Evolutionary conservation across 2,797 vertebrate genomes (phyloP).

Genomic region (Pelochelys cantorii): DNA sequence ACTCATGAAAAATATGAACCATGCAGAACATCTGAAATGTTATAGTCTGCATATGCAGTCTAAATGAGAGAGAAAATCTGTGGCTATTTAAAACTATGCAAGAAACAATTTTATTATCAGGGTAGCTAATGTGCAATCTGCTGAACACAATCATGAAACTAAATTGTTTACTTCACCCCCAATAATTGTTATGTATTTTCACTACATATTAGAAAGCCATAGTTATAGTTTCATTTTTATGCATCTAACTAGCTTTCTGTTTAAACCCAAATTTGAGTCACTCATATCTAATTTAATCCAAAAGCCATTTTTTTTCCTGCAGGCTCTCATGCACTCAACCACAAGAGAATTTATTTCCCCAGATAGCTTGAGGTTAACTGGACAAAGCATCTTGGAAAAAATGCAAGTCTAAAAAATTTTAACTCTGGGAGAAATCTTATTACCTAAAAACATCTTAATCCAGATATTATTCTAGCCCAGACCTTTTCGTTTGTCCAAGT

Average conservation of each 20-base stretch:
- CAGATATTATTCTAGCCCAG: neutral
- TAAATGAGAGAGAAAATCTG: neutral
- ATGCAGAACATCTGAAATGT: neutral
- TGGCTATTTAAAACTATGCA: neutral
- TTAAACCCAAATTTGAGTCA: slow-evolving; percentile 17
- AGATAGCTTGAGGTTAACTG: neutral
- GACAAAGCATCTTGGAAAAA: neutral
- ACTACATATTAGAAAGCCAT: neutral
- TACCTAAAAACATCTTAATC: neutral
- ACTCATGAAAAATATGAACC: neutral
- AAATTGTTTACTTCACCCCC: neutral
- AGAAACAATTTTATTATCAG: neutral
- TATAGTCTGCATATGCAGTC: neutral
- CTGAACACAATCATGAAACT: neutral
- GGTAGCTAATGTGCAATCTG: neutral
- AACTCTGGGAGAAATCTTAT: neutral
- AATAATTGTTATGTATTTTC: neutral
- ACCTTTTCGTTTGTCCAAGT: neutral
- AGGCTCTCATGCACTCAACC: neutral
- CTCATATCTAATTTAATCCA: neutral
- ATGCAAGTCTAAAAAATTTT: neutral
- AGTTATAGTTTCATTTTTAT: neutral
- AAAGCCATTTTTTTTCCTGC: neutral
- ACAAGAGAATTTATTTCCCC: neutral
- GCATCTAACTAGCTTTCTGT: neutral